Percentiles rank a stretch among this genome's conserved stretches.
Conservation (phyloP, 2,113 vertebrate genomes). For the Psittacula cyanocephala region DNA sequence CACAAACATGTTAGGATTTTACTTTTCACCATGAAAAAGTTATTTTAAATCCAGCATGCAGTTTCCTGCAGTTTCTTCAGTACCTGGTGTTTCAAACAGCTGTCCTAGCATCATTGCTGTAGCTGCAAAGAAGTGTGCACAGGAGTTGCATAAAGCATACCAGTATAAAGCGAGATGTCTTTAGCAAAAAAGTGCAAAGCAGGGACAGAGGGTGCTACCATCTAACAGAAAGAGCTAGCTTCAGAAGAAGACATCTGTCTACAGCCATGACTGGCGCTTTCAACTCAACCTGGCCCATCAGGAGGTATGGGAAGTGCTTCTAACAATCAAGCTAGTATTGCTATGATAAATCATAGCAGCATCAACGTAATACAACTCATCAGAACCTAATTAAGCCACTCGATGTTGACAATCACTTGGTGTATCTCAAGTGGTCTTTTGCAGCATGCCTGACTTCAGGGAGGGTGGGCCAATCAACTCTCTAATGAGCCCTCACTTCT, state of each 20-base stretch:
- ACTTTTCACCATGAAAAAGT: neutral
- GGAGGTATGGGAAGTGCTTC: neutral
- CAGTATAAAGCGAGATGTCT: neutral
- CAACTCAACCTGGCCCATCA: neutral
- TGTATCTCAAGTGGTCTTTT: neutral
- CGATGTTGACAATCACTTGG: neutral
- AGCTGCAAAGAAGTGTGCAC: neutral
- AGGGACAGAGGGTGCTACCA: neutral
- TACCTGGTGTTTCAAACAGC: neutral
- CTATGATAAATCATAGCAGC: neutral
- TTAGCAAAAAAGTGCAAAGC: neutral
- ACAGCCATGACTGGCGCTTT: neutral
- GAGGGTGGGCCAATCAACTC: neutral
- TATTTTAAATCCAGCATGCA: neutral
- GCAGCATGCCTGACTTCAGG: neutral
- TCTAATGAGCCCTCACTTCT: neutral
- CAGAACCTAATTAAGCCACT: neutral
- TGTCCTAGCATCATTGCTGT: neutral
- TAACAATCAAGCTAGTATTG: neutral
- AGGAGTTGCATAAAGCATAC: rapidly evolving
- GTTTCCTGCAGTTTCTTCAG: neutral
- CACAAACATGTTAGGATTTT: neutral
- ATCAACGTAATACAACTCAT: neutral
- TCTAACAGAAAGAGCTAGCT: neutral
- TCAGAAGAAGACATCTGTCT: neutral